Conservation (phyloP, 2,797 vertebrate genomes). For the Momotus momota region DNA sequence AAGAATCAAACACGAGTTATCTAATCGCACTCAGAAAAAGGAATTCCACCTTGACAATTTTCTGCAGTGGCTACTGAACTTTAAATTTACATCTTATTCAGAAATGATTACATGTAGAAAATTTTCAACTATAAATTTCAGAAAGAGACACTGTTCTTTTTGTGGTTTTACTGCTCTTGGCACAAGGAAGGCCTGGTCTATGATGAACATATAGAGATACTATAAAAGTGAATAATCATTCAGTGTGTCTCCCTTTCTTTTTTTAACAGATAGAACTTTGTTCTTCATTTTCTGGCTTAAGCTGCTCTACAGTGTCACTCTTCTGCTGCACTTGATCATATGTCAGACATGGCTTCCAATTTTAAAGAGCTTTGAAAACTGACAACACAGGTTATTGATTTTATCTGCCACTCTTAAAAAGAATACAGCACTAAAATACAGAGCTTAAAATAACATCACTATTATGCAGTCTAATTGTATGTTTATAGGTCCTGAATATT, state of each 20-base stretch:
- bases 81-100: neutral
- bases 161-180: neutral
- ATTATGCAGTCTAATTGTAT: neutral
- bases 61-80: neutral
- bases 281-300: neutral
- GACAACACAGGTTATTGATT: neutral
- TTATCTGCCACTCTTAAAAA: neutral
- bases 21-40: neutral
- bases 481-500: neutral
- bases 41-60: neutral
- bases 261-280: neutral
- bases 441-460: neutral
- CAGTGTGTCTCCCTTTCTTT: neutral
- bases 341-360: neutral
- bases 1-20: neutral
- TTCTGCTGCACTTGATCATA: neutral
- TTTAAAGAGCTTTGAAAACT: neutral
- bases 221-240: neutral
- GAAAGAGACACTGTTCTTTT: neutral
- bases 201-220: neutral
- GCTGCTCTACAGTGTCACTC: neutral
- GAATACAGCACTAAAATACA: neutral
- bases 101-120: neutral
- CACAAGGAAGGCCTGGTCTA: neutral
- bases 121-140: neutral